These are phyloP conservation scores for Melospiza georgiana DNA, from an alignment of 2,113 vertebrate species.

Conservation along the genomic window DNA sequence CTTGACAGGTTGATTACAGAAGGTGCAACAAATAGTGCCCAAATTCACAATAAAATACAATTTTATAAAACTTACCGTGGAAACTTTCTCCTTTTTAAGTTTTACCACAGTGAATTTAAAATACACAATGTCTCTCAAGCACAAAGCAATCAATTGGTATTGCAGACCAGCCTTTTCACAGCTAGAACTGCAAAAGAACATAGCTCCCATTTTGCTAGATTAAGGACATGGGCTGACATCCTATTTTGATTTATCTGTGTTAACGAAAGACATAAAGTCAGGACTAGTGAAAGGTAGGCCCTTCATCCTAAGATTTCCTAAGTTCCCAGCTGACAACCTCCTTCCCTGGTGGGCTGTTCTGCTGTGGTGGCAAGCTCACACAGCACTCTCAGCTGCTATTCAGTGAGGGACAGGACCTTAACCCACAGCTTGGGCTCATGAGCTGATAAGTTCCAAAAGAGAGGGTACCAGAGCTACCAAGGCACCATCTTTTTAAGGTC, in stretches of 20 bases:
- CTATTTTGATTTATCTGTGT: background rate
- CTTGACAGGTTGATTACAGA: background rate
- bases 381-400: fast-evolving
- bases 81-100: background rate
- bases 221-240: background rate
- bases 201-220: background rate
- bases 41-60: background rate
- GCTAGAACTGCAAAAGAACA: background rate
- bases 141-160: background rate
- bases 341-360: fast-evolving
- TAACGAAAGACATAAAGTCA: background rate
- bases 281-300: background rate
- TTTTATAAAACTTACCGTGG: background rate
- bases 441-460: background rate
- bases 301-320: background rate
- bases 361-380: fast-evolving
- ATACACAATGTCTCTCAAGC: background rate
- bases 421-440: background rate
- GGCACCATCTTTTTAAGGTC: background rate
- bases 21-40: background rate
- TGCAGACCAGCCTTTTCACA: background rate
- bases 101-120: background rate
- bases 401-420: background rate
- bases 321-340: background rate
- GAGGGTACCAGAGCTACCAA: background rate